Conservation (phyloP, 2,888 invertebrate genomes). For the Microctonus aethiopoides region DNA sequence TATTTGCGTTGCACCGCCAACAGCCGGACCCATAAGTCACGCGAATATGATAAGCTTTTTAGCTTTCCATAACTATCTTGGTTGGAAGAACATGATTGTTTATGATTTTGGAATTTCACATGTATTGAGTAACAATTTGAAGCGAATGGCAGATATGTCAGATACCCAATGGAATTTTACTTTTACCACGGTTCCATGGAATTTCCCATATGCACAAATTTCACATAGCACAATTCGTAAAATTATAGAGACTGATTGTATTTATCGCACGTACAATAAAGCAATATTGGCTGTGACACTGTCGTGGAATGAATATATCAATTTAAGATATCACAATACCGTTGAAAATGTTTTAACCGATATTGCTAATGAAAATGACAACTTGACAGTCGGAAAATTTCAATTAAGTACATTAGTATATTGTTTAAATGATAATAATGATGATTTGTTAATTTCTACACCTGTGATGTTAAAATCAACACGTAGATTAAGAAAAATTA, state of each 20-base stretch:
- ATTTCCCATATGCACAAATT: constrained; percentile 73
- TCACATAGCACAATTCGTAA: constrained; percentile 58
- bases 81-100: constrained; percentile 75
- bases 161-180: constrained; percentile 65
- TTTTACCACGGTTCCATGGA: constrained; percentile 74
- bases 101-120: constrained; percentile 72
- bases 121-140: constrained; percentile 64
- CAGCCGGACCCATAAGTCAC: constrained; percentile 69
- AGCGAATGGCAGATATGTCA: constrained; percentile 62
- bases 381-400: neutral
- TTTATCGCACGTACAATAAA: constrained; percentile 72
- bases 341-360: constrained; percentile 70
- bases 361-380: constrained; percentile 63
- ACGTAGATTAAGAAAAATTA: constrained; percentile 40
- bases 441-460: constrained; percentile 44
- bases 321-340: constrained; percentile 72
- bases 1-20: constrained; percentile 74
- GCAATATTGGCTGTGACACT: constrained; percentile 68
- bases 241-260: constrained; percentile 75
- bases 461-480: constrained; percentile 56
- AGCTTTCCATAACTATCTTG: constrained; percentile 76
- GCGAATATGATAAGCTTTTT: constrained; percentile 75
- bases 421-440: constrained; percentile 59
- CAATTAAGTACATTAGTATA: constrained; percentile 25
- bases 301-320: constrained; percentile 76